phyloP scores from a whole-genome alignment of 2,113 vertebrate genomes.

The Actenoides hombroni region DNA sequence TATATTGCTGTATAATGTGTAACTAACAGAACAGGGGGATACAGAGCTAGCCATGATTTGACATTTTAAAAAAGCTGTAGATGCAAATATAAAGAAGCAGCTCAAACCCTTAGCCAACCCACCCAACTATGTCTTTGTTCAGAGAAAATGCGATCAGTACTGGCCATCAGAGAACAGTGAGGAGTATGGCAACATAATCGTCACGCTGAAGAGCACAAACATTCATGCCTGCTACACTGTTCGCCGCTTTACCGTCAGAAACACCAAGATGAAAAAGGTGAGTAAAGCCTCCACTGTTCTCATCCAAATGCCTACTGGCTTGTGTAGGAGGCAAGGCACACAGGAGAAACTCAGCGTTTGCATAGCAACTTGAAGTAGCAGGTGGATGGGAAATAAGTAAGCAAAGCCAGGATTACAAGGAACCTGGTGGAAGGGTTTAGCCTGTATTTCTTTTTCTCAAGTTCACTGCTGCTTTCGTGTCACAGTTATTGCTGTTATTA shows the following conservation, averaged over 20 bases:
- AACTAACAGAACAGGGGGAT: not conserved
- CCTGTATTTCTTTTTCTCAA: not conserved
- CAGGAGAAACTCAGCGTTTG: not conserved
- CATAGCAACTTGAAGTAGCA: not conserved
- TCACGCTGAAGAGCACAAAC: conserved; percentile 94
- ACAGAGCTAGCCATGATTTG: not conserved
- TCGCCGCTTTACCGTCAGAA: conserved; percentile 89
- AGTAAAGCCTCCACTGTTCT: not conserved
- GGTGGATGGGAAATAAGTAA: not conserved
- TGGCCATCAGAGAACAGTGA: conserved; percentile 96
- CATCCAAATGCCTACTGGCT: not conserved
- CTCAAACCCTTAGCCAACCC: not conserved
- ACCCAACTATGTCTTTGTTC: conserved; percentile 29
- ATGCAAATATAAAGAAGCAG: not conserved
- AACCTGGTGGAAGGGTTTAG: not conserved
- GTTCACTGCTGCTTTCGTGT: not conserved
- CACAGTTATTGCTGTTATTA: not conserved
- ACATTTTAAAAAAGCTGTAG: not conserved
- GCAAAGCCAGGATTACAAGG: not conserved
- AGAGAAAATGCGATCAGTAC: conserved; percentile 99
- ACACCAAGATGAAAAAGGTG: conserved; percentile 95
- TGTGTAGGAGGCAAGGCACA: not conserved
- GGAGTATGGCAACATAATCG: conserved; percentile 94
- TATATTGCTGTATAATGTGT: not conserved
- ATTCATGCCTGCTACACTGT: conserved; percentile 95